phyloP scores from a whole-genome alignment of 1,140 invertebrate genomes.

The Aporrectodea caliginosa region DNA sequence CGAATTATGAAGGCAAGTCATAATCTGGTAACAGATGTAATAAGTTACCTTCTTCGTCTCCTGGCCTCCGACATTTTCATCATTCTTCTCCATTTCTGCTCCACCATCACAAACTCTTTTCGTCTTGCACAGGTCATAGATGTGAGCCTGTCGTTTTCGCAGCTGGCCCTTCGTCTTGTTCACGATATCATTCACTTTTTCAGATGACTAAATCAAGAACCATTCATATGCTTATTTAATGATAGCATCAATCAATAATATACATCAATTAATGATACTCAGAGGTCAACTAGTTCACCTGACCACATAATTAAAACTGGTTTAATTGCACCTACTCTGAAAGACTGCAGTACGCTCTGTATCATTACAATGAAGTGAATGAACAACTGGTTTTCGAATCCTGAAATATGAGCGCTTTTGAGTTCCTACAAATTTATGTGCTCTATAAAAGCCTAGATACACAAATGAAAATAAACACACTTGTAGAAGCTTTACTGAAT shows the following conservation, averaged over 20 bases:
- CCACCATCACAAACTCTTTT: constrained; percentile 98
- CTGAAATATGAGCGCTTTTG: too few species aligned
- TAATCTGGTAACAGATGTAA: too few species aligned
- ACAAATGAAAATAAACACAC: too few species aligned
- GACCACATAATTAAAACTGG: background rate
- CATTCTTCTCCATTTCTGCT: constrained; percentile 81
- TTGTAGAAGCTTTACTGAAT: too few species aligned
- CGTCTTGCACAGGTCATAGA: constrained; percentile 97
- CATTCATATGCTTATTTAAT: too few species aligned
- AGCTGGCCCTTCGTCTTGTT: constrained; percentile 96
- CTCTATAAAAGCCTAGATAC: too few species aligned
- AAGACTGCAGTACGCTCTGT: too few species aligned
- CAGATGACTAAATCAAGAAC: too few species aligned
- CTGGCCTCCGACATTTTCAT: constrained; percentile 35
- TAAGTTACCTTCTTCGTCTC: constrained; percentile 8
- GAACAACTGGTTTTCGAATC: background rate
- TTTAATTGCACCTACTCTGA: too few species aligned
- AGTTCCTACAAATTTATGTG: too few species aligned
- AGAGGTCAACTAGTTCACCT: background rate
- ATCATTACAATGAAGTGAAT: background rate
- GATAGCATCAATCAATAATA: constrained; percentile 72
- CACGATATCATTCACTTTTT: constrained; percentile 95
- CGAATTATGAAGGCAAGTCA: too few species aligned
- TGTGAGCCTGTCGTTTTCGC: constrained; percentile 84
- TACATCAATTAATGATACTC: background rate